Evolutionary conservation across 2,797 vertebrate genomes (phyloP), one percentile per base, ranked within the genome.

Genomic region (Ispidina picta): DNA sequence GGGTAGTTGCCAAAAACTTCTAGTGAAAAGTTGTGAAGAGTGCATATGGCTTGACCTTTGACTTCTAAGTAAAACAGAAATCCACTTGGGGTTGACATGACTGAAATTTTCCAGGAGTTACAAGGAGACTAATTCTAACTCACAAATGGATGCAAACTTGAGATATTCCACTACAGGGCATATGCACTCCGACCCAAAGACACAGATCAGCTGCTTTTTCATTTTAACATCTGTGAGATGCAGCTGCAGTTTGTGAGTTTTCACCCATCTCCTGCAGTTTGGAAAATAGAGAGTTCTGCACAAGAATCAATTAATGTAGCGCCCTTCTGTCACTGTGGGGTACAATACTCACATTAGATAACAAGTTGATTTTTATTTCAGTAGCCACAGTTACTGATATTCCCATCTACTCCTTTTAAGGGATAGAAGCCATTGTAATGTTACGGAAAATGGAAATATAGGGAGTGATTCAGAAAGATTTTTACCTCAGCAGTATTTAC

Each of bases 391-490:
- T 56, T 91, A 35, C 29, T 60, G 23, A 7, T 73, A 46, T 64
- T 81, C 3, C 1, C 1, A 1, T 52, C 22, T 33, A 23, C 22
- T 76, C 7, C 20, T 52, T 63, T 76, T 44, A 84, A 64, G 20
- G 41, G 13, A 23, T 9, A 71, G 49, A 71, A 76, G 25, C 43
- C 43, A 29, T 65, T 49, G 20, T 59, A 33, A 51, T 60, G 19
- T 54, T 66, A 49, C 46, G 28, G 37, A 39, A 74, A 92, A 68
- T 25, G 28, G 33, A 84, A 92, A 56, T 64, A 21, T 5, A 56
- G 35, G 22, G 39, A 77, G 25, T 0, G 0, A 56, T 33, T 70
- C n/a, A 29, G 56, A 79, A 55, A 23, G 6, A 1, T 9, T 81
- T 56, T 10, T 1, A 4, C 25, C n/a, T 60, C 4, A 1, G 9